Base-by-base conservation (phyloP, 2,797 vertebrate genomes). In the Ispidina picta region DNA sequence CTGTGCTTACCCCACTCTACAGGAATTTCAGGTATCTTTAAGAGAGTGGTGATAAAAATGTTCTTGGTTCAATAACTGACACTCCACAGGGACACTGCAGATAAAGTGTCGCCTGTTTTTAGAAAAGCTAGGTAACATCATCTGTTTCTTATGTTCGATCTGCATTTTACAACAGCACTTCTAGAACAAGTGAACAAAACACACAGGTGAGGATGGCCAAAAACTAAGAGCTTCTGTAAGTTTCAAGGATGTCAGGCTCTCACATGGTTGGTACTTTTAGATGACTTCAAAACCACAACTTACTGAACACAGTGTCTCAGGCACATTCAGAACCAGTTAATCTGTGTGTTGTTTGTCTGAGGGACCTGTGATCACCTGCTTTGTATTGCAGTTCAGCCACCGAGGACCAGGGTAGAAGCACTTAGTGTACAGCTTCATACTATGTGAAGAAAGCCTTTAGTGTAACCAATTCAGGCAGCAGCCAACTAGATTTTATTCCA, bases 1-100 rank as follows among this genome's bases (percentile, higher is more conserved):
- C 60, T 74, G 1, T 37, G 72, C 54, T 91, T 74, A 74, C 26
- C 51, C 83, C 48, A 83, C 51, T 92, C 68, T 74, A 83, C 35
- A 86, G 71, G 58, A 84, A 80, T 79, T 83, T 82, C 72, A 72
- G 72, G 39, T 91, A 80, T 69, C 86, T 74, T 82, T 65, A 59
- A 44, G 71, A 87, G 83, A 65, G 65, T 44, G 62, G 69, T 60
- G 75, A 18, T 70, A 75, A 80, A 1, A 11, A 77, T 85, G 0
- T 77, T 69, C 72, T 77, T 88, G 52, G 54, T 88, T 91, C 65
- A 70, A 10, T 59, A 80, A 72, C 80, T 65, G 66, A 58, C 59
- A 26, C 63, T 81, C 63, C 68, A 13, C 75, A 79, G 66, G 74
- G 59, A 86, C 33, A 29, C 35, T 85, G 68, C 33, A 76, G 66